These are phyloP conservation scores for Leucophora obtusa DNA, from an alignment of 2,888 invertebrate species.

Conservation along the genomic window DNA sequence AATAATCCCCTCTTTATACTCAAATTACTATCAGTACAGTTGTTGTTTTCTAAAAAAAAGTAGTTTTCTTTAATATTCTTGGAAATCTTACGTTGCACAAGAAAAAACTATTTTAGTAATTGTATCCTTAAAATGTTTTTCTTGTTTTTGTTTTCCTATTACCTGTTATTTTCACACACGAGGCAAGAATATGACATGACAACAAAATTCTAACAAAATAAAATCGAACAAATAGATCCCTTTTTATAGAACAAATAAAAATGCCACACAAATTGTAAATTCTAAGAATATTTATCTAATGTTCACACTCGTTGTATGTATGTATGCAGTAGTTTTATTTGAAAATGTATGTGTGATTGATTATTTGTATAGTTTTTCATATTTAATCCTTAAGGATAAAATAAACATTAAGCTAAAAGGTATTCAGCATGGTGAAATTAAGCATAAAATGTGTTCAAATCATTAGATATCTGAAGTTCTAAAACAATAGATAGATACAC, in stretches of 20 bases:
- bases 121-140: conserved; percentile 9
- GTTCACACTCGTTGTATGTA: too few relatives aligned
- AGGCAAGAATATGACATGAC: too few relatives aligned
- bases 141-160: not conserved
- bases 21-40: not conserved
- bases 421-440: conserved; percentile 5
- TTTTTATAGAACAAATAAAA: not conserved
- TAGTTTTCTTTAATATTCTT: conserved; percentile 6
- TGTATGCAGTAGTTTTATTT: not conserved
- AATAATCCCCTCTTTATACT: not conserved
- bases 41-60: not conserved
- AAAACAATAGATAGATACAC: not conserved
- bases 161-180: conserved; percentile 1
- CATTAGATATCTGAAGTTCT: not conserved
- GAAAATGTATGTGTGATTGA: not conserved
- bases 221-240: conserved; percentile 6
- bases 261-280: not conserved
- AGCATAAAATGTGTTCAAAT: not conserved
- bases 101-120: conserved; percentile 30
- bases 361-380: not conserved
- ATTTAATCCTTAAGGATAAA: conserved; percentile 3
- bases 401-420: not conserved
- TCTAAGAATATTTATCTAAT: not conserved
- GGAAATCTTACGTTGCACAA: conserved; percentile 10
- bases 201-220: too few relatives aligned